phyloP scores from a whole-genome alignment of 2,888 invertebrate genomes.

The Dolichomitus sp. region DNA sequence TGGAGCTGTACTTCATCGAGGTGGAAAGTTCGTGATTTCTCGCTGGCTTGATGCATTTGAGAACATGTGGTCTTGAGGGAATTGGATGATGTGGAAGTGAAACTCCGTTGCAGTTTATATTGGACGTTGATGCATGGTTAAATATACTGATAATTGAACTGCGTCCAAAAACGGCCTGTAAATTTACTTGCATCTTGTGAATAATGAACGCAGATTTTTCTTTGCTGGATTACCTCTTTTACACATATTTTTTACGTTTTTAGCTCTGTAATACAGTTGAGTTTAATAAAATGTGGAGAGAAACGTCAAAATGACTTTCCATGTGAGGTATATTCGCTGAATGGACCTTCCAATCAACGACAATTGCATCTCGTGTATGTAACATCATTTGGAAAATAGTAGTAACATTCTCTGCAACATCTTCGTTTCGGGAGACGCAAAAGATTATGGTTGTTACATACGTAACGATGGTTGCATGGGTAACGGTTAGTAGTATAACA shows the following conservation, averaged over 20 bases:
- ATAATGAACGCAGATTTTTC: too few relatives aligned
- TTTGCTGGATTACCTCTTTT: too few relatives aligned
- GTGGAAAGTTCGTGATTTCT: constrained; percentile 5
- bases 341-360: not conserved
- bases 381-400: not conserved
- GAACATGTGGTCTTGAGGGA: constrained; percentile 10
- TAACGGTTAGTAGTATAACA: not conserved
- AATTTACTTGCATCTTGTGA: too few relatives aligned
- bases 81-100: not conserved
- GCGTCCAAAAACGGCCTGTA: too few relatives aligned
- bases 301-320: not conserved
- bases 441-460: constrained; percentile 31
- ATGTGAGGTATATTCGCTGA: not conserved
- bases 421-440: not conserved
- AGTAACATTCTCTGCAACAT: not conserved
- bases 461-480: too few relatives aligned
- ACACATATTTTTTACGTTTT: too few relatives aligned
- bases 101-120: not conserved
- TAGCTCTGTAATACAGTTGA: too few relatives aligned
- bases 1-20: constrained; percentile 27
- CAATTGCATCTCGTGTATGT: not conserved
- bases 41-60: constrained; percentile 4
- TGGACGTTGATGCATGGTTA: not conserved
- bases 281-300: not conserved
- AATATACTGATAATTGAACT: not conserved